Conservation (phyloP, 1,140 invertebrate species). For the Dendroctonus ponderosae region DNA sequence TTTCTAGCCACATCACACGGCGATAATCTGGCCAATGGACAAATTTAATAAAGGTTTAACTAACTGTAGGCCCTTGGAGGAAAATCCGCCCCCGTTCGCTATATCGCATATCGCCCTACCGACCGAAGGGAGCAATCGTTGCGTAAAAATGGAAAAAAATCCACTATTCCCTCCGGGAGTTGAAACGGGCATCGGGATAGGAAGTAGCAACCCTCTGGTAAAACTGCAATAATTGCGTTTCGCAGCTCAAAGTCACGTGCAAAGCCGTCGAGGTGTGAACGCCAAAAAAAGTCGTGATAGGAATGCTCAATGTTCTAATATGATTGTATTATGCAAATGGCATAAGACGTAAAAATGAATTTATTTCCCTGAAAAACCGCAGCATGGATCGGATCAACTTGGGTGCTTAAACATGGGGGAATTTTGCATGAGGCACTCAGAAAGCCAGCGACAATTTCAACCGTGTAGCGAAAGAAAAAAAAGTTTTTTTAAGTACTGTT, state of each 20-base stretch:
- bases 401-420: too few relatives aligned
- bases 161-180: constrained; percentile 9
- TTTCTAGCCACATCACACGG: neutral
- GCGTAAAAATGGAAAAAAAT: constrained; percentile 38
- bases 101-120: constrained; percentile 7
- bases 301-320: constrained; percentile 7
- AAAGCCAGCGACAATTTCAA: too few relatives aligned
- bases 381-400: too few relatives aligned
- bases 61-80: constrained; percentile 14
- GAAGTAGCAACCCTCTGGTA: neutral
- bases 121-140: constrained; percentile 11
- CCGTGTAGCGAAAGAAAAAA: too few relatives aligned
- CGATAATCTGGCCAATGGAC: constrained; percentile 10
- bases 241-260: constrained; percentile 21
- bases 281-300: constrained; percentile 6
- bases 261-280: neutral
- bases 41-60: constrained; percentile 41
- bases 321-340: constrained; percentile 13
- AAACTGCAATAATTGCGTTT: constrained; percentile 37
- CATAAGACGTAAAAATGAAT: neutral
- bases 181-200: constrained; percentile 19
- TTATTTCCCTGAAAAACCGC: too few relatives aligned
- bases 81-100: neutral
- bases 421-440: too few relatives aligned
- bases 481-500: too few relatives aligned